phyloP scores from a whole-genome alignment of 2,888 invertebrate species.

The Chelonus formosanus region DNA sequence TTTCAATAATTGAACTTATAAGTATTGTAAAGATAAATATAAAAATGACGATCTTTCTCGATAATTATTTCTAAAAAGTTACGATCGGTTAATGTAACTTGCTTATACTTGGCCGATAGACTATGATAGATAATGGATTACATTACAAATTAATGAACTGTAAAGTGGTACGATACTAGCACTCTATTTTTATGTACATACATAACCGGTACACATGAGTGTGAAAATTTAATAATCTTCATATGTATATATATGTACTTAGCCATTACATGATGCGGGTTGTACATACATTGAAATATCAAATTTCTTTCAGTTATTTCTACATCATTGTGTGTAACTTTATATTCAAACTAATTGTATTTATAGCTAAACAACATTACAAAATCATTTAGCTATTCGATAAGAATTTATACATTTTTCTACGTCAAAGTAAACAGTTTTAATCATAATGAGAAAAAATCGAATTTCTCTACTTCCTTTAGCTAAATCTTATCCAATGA shows the following conservation, averaged over 20 bases:
- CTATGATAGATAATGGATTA: conserved; percentile 46
- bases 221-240: conserved; percentile 12
- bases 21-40: too few relatives aligned
- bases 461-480: too few relatives aligned
- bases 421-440: too few relatives aligned
- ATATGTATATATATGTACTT: neutral
- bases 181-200: conserved; percentile 44
- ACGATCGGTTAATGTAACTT: conserved; percentile 35
- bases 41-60: neutral
- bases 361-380: too few relatives aligned
- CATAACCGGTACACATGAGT: neutral
- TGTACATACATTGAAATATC: neutral
- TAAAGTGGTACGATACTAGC: conserved; percentile 44
- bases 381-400: too few relatives aligned
- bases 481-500: too few relatives aligned
- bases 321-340: too few relatives aligned
- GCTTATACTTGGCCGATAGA: conserved; percentile 37
- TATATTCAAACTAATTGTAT: too few relatives aligned
- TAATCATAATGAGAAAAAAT: too few relatives aligned
- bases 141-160: conserved; percentile 51
- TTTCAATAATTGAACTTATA: neutral
- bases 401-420: too few relatives aligned
- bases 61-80: conserved; percentile 25
- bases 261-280: neutral
- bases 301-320: too few relatives aligned